phyloP scores from a whole-genome alignment of 2,888 invertebrate species.

The Ormyrus pomaceus region DNA sequence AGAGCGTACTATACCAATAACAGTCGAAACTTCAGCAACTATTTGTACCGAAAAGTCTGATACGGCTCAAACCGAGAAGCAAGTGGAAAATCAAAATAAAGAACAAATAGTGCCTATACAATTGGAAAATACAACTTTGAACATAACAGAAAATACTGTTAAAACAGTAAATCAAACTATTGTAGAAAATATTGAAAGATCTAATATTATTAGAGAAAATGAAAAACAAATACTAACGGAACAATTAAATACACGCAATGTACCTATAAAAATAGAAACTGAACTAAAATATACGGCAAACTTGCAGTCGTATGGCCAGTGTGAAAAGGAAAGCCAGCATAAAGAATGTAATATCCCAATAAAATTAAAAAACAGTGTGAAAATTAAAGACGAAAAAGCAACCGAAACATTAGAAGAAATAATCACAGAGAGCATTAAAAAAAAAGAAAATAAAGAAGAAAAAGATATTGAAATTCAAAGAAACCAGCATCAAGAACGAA shows the following conservation, averaged over 20 bases:
- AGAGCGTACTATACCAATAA: conserved; percentile 10
- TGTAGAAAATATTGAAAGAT: neutral
- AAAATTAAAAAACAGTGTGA: neutral
- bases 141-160: no score
- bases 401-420: neutral
- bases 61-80: no score
- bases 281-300: neutral
- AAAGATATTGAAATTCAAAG: neutral
- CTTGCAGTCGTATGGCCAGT: neutral
- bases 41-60: no score
- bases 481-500: neutral
- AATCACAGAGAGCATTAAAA: neutral
- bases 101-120: neutral
- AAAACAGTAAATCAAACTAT: neutral
- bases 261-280: neutral
- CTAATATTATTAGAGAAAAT: neutral
- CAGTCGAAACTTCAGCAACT: neutral
- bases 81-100: neutral
- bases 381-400: neutral
- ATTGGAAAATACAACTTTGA: neutral
- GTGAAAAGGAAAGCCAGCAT: neutral
- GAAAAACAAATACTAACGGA: neutral
- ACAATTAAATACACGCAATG: neutral
- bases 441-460: neutral
- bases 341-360: conserved; percentile 14